phyloP scores from a whole-genome alignment of 2,888 invertebrate genomes.

The Eupithecia centaureata region DNA sequence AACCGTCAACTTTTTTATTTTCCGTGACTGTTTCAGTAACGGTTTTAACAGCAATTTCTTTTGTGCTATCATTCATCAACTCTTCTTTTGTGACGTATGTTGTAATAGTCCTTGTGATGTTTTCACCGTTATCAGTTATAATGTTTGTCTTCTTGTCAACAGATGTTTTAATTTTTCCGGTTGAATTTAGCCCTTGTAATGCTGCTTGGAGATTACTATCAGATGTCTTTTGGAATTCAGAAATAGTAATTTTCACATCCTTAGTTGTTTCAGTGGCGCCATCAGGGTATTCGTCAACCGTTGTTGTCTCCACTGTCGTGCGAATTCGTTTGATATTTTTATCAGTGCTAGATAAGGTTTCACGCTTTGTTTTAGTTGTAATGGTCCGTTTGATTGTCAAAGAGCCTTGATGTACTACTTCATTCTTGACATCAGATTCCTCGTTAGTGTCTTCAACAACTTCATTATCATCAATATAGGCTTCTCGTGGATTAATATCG shows the following conservation, averaged over 20 bases:
- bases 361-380: slow-evolving; percentile 76
- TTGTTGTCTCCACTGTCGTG: slow-evolving; percentile 82
- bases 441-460: slow-evolving; percentile 71
- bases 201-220: slow-evolving; percentile 77
- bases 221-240: slow-evolving; percentile 78
- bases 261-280: slow-evolving; percentile 83
- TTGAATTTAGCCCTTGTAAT: slow-evolving; percentile 68
- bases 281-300: slow-evolving; percentile 78
- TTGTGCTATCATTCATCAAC: slow-evolving; percentile 65
- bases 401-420: slow-evolving; percentile 66
- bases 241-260: slow-evolving; percentile 80
- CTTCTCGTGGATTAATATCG: slow-evolving; percentile 53
- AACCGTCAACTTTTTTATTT: slow-evolving; percentile 70
- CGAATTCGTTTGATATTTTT: slow-evolving; percentile 82
- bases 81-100: slow-evolving; percentile 78
- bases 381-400: slow-evolving; percentile 70
- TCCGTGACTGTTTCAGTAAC: slow-evolving; percentile 78
- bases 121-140: slow-evolving; percentile 74
- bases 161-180: slow-evolving; percentile 75
- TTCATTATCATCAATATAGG: slow-evolving; percentile 65
- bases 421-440: slow-evolving; percentile 72
- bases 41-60: slow-evolving; percentile 76
- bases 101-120: slow-evolving; percentile 73
- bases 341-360: slow-evolving; percentile 79
- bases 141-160: slow-evolving; percentile 80